Evolutionary conservation across 1,140 invertebrate genomes (phyloP).

Genomic region (Uloborus diversus): DNA sequence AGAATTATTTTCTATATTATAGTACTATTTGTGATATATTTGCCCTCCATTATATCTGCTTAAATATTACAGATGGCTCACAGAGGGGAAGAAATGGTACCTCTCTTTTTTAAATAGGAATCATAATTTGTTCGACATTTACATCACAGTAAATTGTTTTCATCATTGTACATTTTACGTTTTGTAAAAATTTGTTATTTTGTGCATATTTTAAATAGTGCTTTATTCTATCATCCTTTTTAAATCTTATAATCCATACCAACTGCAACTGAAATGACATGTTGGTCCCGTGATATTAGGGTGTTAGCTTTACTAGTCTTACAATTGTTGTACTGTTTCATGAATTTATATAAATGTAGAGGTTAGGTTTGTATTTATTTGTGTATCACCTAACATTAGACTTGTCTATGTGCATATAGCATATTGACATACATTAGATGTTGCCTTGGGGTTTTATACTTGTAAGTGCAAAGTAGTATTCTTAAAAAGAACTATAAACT

Average conservation of each 20-base stretch:
- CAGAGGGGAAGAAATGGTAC: too few species aligned
- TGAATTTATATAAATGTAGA: constrained; percentile 52
- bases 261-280: constrained; percentile 17
- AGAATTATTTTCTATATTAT: constrained; percentile 9
- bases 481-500: constrained; percentile 24
- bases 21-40: constrained; percentile 48
- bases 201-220: not conserved
- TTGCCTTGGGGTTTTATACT: constrained; percentile 56
- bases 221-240: constrained; percentile 18
- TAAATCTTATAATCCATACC: constrained; percentile 42
- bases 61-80: too few species aligned
- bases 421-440: constrained; percentile 22
- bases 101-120: too few species aligned
- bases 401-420: constrained; percentile 21
- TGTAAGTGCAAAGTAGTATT: constrained; percentile 39
- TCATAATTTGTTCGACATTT: too few species aligned
- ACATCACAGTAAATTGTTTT: not conserved
- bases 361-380: constrained; percentile 55
- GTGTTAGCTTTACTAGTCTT: constrained; percentile 57
- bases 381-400: constrained; percentile 47
- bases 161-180: not conserved
- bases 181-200: not conserved
- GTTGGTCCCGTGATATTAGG: constrained; percentile 53
- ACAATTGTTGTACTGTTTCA: constrained; percentile 50
- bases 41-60: constrained; percentile 31